These are phyloP conservation scores for Belonocnema kinseyi DNA, from an alignment of 1,140 invertebrate species.

Conservation along the genomic window DNA sequence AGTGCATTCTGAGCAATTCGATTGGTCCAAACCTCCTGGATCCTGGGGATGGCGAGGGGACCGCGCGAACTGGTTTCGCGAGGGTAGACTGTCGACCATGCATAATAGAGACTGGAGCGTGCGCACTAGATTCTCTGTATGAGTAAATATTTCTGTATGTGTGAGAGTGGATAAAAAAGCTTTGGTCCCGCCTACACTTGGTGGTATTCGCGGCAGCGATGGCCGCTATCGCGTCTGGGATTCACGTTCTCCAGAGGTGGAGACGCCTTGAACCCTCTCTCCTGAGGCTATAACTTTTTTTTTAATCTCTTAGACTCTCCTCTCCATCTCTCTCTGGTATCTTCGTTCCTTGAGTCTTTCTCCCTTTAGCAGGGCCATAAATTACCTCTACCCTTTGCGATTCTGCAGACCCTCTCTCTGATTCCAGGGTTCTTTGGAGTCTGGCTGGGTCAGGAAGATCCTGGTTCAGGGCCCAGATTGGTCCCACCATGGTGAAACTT, in stretches of 20 bases:
- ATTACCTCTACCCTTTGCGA: constrained; percentile 13
- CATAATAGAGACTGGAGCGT: constrained; percentile 12
- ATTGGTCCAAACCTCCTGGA: constrained; percentile 45
- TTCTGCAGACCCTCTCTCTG: constrained; percentile 6
- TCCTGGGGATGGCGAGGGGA: constrained; percentile 42
- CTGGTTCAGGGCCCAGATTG: constrained; percentile 8
- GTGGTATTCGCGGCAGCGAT: constrained; percentile 70
- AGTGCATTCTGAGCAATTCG: constrained; percentile 2
- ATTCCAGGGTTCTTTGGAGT: constrained; percentile 37
- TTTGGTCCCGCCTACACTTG: constrained; percentile 72
- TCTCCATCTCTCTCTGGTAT: constrained; percentile 39
- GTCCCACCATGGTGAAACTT: constrained; percentile 5
- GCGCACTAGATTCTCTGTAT: constrained; percentile 14
- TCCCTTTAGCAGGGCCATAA: constrained; percentile 31
- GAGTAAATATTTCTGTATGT: constrained; percentile 24
- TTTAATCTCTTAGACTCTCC: constrained; percentile 33
- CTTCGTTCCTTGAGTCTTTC: constrained; percentile 40
- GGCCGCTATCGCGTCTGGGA: constrained; percentile 71
- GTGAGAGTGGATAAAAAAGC: constrained; percentile 40
- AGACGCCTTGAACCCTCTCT: constrained; percentile 68
- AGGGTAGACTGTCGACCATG: constrained; percentile 34
- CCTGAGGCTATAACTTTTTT: constrained; percentile 45
- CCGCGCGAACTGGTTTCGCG: constrained; percentile 50
- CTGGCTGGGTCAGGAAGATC: not conserved
- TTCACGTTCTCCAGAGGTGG: constrained; percentile 67